A percentile compares a stretch with the other conserved stretches of the same genome.
These are phyloP conservation scores for Tychaedon coryphoeus DNA, from an alignment of 2,113 vertebrate genomes.

Conservation along the genomic window DNA sequence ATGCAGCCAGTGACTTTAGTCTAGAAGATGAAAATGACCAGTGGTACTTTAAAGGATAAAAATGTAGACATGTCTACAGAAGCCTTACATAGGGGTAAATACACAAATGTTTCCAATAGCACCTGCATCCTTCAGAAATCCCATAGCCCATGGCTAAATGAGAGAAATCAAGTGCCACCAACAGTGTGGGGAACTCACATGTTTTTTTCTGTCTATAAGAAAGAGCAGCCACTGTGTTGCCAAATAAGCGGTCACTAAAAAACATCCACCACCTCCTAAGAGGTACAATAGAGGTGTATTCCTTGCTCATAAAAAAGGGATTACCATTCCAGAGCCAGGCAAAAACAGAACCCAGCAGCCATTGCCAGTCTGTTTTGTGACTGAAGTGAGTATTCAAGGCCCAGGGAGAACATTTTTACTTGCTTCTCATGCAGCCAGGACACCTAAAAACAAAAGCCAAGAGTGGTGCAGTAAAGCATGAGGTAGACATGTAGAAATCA, in stretches of 20 bases:
- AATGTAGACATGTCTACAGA: background rate
- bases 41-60: background rate
- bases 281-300: background rate
- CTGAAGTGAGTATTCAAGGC: background rate
- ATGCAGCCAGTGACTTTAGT: background rate
- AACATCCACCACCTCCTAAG: background rate
- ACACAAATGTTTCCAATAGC: background rate
- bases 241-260: background rate
- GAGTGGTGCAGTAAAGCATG: background rate
- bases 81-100: background rate
- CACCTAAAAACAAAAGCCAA: background rate
- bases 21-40: background rate
- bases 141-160: background rate
- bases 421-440: background rate
- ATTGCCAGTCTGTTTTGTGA: background rate
- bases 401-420: background rate
- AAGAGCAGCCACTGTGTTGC: background rate
- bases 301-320: background rate
- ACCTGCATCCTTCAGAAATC: background rate
- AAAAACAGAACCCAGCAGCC: background rate
- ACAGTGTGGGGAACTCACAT: rapidly evolving
- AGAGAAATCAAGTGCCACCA: rapidly evolving
- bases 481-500: background rate
- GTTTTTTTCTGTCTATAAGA: background rate
- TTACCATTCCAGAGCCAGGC: background rate